phyloP scores from a whole-genome alignment of 2,113 vertebrate genomes.

The Odobenus rosmarus region DNA sequence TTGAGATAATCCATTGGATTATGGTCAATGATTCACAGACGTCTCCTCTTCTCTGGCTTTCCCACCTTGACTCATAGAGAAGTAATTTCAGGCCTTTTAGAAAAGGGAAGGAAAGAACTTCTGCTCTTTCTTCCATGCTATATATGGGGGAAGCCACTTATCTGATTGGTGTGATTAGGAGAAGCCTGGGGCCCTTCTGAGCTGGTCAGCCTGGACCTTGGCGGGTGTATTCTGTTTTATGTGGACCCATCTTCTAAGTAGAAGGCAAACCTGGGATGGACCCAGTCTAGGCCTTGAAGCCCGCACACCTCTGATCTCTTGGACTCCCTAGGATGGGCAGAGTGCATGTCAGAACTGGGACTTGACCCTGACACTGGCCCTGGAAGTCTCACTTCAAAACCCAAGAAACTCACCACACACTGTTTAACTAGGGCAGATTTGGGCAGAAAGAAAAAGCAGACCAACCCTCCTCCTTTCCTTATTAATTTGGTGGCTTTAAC shows the following conservation, averaged over 20 bases:
- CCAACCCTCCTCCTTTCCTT: not conserved
- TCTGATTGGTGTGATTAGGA: not conserved
- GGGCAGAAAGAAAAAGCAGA: not conserved
- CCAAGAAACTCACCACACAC: too few species aligned
- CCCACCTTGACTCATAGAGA: not conserved
- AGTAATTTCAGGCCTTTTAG: not conserved
- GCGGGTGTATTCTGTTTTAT: not conserved
- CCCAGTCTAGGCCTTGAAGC: not conserved
- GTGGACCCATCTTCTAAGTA: not conserved
- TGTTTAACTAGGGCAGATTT: not conserved
- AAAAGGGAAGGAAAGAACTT: not conserved
- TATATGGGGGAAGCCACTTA: rapidly evolving
- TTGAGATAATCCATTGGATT: not conserved
- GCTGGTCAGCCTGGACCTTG: not conserved
- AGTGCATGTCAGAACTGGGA: not conserved
- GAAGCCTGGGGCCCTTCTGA: not conserved
- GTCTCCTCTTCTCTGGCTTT: not conserved
- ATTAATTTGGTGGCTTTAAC: not conserved
- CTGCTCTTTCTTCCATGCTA: not conserved
- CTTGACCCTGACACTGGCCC: not conserved
- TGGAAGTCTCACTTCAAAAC: not conserved
- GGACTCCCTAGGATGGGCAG: not conserved
- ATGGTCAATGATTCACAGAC: not conserved
- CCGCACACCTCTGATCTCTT: not conserved
- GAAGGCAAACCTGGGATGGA: not conserved